These are phyloP conservation scores for Carduelis carduelis DNA, from an alignment of 2,797 vertebrate genomes.

Conservation along the genomic window DNA sequence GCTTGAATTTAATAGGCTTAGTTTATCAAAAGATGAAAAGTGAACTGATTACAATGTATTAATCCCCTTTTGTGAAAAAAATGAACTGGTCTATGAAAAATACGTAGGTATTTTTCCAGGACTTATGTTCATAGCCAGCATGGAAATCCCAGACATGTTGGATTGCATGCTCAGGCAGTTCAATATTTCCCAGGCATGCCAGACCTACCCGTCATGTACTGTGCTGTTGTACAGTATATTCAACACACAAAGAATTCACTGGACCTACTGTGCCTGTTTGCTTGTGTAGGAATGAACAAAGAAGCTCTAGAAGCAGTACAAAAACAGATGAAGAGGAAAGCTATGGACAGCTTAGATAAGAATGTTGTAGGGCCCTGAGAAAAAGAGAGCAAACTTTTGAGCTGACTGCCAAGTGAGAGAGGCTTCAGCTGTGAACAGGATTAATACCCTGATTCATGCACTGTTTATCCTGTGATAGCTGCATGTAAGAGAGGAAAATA, in stretches of 20 bases:
- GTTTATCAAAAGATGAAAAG: conserved; percentile 42
- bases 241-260: conserved; percentile 65
- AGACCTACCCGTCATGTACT: conserved; percentile 36
- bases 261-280: conserved; percentile 55
- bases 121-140: conserved; percentile 36
- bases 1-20: conserved; percentile 18
- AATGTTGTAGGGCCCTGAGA: conserved; percentile 47
- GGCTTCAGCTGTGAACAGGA: neutral
- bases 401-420: neutral
- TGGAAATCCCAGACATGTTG: conserved; percentile 60
- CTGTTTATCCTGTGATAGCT: neutral
- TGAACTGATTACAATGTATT: conserved; percentile 15
- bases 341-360: conserved; percentile 54
- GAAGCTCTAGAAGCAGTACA: conserved; percentile 48
- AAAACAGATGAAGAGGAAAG: conserved; percentile 57
- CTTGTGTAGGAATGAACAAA: conserved; percentile 57
- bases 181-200: conserved; percentile 59
- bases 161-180: conserved; percentile 44
- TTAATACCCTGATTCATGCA: neutral
- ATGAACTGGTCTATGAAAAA: conserved; percentile 39
- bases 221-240: conserved; percentile 54
- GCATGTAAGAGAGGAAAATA: neutral
- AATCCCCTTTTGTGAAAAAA: conserved; percentile 43
- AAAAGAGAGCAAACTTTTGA: conserved; percentile 49
- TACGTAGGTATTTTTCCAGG: conserved; percentile 35